Conservation (phyloP, 2,797 vertebrate species). For the Tapera naevia region DNA sequence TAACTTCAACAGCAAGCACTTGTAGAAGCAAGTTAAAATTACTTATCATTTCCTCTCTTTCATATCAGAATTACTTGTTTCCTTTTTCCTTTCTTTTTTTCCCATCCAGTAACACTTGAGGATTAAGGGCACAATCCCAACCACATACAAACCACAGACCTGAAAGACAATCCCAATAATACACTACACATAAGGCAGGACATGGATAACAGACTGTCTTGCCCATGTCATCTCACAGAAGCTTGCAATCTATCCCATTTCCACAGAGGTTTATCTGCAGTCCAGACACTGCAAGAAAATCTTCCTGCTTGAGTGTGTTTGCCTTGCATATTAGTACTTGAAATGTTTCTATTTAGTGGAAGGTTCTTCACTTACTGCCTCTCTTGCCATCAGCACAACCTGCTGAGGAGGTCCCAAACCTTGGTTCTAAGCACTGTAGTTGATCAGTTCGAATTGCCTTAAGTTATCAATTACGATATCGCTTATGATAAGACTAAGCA, state of each 20-base stretch:
- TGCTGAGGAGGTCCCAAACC: not conserved
- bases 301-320: not conserved
- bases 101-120: not conserved
- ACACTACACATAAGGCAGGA: not conserved
- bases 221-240: not conserved
- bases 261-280: not conserved
- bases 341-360: not conserved
- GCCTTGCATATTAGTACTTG: not conserved
- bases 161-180: not conserved
- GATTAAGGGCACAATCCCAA: not conserved
- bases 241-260: not conserved
- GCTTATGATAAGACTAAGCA: not conserved
- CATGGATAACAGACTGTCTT: not conserved
- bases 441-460: not conserved
- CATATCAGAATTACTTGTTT: too few species aligned
- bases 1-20: not conserved
- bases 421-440: not conserved
- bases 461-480: too few species aligned
- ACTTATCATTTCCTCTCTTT: not conserved
- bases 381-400: not conserved
- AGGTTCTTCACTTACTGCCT: not conserved
- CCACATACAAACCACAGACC: not conserved
- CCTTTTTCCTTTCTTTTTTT: too few species aligned
- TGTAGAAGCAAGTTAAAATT: not conserved
- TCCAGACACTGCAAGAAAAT: not conserved